A percentile compares a stretch with the other conserved stretches of the same genome.
Conservation (phyloP, 2,888 invertebrate species). For the Lochmaea capreae region DNA sequence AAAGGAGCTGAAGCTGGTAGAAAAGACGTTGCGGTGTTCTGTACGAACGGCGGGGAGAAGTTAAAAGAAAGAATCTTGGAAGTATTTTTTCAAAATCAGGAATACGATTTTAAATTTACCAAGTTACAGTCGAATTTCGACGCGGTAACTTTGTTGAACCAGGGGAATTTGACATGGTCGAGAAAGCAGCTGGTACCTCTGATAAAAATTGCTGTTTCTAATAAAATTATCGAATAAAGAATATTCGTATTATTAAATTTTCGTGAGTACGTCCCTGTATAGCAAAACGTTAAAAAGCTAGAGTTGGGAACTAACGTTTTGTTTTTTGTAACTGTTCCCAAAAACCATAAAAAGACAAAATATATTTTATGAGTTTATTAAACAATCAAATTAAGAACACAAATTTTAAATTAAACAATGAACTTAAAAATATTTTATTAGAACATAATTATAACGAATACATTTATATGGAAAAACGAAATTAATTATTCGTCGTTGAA, state of each 20-base stretch:
- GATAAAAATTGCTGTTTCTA: constrained; percentile 54
- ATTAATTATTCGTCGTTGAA: constrained; percentile 12
- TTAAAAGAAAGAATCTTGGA: constrained; percentile 61
- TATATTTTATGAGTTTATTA: no score
- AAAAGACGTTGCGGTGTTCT: constrained; percentile 70
- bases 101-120: constrained; percentile 63
- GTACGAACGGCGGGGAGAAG: constrained; percentile 54
- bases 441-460: neutral
- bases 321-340: no score
- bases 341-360: no score
- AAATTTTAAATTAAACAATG: neutral
- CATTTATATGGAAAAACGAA: neutral
- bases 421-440: neutral
- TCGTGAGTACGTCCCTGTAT: no score
- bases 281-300: no score
- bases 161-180: constrained; percentile 70
- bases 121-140: constrained; percentile 61
- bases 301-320: no score
- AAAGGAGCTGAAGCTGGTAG: constrained; percentile 72
- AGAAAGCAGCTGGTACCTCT: constrained; percentile 79
- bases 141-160: constrained; percentile 66
- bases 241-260: no score
- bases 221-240: neutral
- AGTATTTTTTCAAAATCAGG: constrained; percentile 54
- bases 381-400: no score